A percentile compares a stretch with the other conserved stretches of the same genome.
These are phyloP conservation scores for Gymnorhina tibicen DNA, from an alignment of 2,113 vertebrate species.

Conservation along the genomic window DNA sequence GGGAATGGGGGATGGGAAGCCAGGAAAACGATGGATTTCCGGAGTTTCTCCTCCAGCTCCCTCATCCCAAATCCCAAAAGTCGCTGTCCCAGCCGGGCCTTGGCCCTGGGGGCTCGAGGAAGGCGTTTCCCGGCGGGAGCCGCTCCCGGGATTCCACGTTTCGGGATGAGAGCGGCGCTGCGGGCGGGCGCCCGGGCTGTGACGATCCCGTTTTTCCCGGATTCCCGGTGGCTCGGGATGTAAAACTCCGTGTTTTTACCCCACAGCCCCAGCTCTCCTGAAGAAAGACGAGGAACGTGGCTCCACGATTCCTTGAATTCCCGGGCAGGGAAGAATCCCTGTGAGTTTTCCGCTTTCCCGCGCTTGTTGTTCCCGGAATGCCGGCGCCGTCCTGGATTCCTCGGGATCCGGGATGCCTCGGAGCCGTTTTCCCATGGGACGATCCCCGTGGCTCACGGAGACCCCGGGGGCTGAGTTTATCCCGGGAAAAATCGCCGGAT, in stretches of 20 bases:
- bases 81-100: not conserved
- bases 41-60: not conserved
- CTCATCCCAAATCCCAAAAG: not conserved
- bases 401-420: not conserved
- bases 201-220: not conserved
- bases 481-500: not conserved
- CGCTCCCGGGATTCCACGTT: rapidly evolving
- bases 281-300: rapidly evolving
- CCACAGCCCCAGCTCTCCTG: rapidly evolving
- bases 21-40: not conserved
- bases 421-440: not conserved
- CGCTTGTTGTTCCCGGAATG: not conserved
- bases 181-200: not conserved
- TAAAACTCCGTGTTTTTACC: rapidly evolving
- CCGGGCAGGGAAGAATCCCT: rapidly evolving
- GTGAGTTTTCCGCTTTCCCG: not conserved
- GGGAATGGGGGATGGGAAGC: not conserved
- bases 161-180: not conserved
- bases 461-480: not conserved
- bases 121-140: rapidly evolving
- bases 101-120: not conserved
- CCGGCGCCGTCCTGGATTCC: not conserved
- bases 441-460: not conserved
- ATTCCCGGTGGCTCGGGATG: not conserved
- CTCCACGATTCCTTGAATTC: not conserved